These are phyloP conservation scores for Tricholauxania praeusta DNA, from an alignment of 2,888 invertebrate genomes.

Conservation along the genomic window DNA sequence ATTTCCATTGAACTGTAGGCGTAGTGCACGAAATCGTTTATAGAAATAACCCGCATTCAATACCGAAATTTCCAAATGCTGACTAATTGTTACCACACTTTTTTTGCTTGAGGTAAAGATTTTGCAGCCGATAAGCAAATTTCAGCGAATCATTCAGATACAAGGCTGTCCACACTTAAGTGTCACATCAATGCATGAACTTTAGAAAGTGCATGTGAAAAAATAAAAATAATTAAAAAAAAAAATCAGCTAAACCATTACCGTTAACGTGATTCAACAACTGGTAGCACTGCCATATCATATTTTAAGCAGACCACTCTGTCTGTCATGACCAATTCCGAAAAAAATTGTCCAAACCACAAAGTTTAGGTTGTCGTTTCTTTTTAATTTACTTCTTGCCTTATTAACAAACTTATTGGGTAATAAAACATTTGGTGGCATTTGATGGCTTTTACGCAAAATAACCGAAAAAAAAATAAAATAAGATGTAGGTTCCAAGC, in stretches of 20 bases:
- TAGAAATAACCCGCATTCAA: no score
- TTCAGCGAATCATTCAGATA: no score
- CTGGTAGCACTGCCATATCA: conserved; percentile 26
- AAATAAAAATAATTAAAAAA: conserved; percentile 1
- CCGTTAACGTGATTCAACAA: conserved; percentile 29
- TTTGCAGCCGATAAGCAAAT: no score
- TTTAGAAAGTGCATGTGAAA: background rate
- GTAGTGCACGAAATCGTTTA: no score
- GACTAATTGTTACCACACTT: no score
- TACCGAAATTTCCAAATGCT: no score
- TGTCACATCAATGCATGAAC: background rate
- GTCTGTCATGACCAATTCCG: conserved; percentile 25
- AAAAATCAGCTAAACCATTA: background rate
- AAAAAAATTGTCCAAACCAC: conserved; percentile 33
- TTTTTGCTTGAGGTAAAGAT: no score
- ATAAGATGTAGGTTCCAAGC: conserved; percentile 4
- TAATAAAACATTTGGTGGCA: conserved; percentile 27
- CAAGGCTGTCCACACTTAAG: background rate
- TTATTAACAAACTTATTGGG: conserved; percentile 9
- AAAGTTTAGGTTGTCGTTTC: conserved; percentile 10
- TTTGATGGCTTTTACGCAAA: conserved; percentile 21
- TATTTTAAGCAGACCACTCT: conserved; percentile 5
- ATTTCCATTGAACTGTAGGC: no score
- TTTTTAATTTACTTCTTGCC: conserved; percentile 23
- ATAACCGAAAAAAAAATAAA: no score